phyloP scores from a whole-genome alignment of 2,797 vertebrate genomes.

The Oceanodroma leucorhoa region DNA sequence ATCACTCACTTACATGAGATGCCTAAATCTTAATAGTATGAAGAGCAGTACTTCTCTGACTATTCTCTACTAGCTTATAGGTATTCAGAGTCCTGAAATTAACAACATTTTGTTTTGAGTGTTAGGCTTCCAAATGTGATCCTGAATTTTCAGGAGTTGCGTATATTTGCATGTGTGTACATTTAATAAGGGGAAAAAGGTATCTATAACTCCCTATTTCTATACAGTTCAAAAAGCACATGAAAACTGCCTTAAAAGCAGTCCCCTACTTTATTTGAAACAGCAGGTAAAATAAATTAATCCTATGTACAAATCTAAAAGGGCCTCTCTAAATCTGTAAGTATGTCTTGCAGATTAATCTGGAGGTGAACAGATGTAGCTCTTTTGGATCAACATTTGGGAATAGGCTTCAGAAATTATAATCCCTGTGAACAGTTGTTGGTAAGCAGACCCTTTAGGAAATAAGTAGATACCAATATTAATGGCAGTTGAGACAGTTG shows the following conservation, averaged over 20 bases:
- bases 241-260: background rate
- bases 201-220: background rate
- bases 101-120: background rate
- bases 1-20: background rate
- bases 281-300: background rate
- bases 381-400: background rate
- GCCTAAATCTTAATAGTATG: background rate
- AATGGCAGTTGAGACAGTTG: background rate
- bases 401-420: background rate
- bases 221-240: background rate
- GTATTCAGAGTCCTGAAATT: background rate
- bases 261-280: background rate
- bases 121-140: background rate
- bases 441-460: background rate
- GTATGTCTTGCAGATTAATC: background rate
- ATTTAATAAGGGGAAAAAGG: background rate
- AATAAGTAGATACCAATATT: background rate
- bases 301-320: background rate
- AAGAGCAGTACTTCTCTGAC: background rate
- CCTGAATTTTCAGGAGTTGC: background rate
- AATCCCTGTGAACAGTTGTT: background rate
- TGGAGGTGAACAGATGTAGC: background rate
- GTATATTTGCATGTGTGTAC: background rate
- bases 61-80: background rate
- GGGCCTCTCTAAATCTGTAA: background rate